A percentile compares a stretch with the other conserved stretches of the same genome.
phyloP scores from a whole-genome alignment of 2,888 invertebrate genomes.

The Conchocele bisecta region DNA sequence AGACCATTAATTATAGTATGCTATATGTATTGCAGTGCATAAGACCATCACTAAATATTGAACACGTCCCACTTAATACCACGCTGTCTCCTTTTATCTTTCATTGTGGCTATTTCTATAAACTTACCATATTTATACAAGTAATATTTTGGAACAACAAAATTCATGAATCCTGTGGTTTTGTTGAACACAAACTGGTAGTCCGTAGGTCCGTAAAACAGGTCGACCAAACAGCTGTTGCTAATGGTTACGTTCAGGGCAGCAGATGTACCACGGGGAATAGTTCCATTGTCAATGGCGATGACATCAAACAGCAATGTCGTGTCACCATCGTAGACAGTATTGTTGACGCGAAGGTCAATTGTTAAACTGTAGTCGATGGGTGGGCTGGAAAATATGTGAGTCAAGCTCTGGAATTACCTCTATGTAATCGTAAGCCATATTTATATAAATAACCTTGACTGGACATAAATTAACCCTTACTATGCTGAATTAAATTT shows the following conservation, averaged over 20 bases:
- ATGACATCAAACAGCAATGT: conserved; percentile 63
- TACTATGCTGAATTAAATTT: no score
- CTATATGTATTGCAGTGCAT: no score
- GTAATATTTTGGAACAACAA: conserved; percentile 71
- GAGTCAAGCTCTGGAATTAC: no score
- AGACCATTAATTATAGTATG: no score
- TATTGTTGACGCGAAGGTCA: conserved; percentile 61
- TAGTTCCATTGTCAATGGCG: conserved; percentile 72
- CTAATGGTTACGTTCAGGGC: conserved; percentile 63
- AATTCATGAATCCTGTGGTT: conserved; percentile 64
- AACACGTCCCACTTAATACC: no score
- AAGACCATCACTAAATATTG: no score
- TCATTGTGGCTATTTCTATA: no score
- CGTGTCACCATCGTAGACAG: conserved; percentile 65
- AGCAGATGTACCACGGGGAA: conserved; percentile 64
- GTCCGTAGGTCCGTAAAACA: conserved; percentile 59
- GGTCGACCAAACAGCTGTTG: conserved; percentile 74
- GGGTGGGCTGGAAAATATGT: conserved; percentile 63
- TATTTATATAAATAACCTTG: no score
- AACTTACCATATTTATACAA: conserved; percentile 54
- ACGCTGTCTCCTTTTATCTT: no score
- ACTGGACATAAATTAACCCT: no score
- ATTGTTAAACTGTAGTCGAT: conserved; percentile 45
- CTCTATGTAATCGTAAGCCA: no score
- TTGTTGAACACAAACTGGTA: conserved; percentile 60